A percentile compares a stretch with the other conserved stretches of the same genome.
phyloP scores from a whole-genome alignment of 2,888 invertebrate species.

The Conomelus anceps region DNA sequence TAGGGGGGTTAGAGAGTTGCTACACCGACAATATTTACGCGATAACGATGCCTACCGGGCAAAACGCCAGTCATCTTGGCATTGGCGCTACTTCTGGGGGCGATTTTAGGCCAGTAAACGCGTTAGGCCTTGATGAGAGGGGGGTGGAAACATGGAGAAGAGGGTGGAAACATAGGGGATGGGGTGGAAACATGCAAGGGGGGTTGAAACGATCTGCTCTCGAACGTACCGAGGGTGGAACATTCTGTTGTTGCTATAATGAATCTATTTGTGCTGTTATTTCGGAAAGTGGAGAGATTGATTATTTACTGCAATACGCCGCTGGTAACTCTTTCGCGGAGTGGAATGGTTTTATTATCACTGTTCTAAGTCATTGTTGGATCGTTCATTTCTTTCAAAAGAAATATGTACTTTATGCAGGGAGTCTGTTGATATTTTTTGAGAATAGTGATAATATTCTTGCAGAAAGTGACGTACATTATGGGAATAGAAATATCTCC shows the following conservation, averaged over 20 bases:
- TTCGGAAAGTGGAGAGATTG: neutral
- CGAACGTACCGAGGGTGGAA: neutral
- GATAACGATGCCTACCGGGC: neutral
- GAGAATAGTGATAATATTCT: neutral
- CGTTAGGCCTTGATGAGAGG: neutral
- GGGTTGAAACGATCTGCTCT: neutral
- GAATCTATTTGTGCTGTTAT: neutral
- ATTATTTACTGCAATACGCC: neutral
- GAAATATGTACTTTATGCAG: neutral
- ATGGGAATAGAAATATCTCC: too few relatives aligned
- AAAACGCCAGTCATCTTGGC: neutral
- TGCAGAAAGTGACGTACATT: too few relatives aligned
- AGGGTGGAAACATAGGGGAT: neutral
- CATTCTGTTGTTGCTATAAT: neutral
- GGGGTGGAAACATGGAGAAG: neutral
- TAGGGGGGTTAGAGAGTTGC: neutral
- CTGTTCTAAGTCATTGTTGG: neutral
- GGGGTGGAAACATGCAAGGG: too few relatives aligned
- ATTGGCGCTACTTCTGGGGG: neutral
- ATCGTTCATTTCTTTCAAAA: neutral
- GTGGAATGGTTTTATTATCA: neutral
- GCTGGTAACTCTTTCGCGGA: neutral
- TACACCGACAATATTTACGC: neutral
- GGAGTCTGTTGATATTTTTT: neutral
- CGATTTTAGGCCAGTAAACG: neutral